These are phyloP conservation scores for Thalassarche chlororhynchos DNA, from an alignment of 2,113 vertebrate species.

Conservation along the genomic window DNA sequence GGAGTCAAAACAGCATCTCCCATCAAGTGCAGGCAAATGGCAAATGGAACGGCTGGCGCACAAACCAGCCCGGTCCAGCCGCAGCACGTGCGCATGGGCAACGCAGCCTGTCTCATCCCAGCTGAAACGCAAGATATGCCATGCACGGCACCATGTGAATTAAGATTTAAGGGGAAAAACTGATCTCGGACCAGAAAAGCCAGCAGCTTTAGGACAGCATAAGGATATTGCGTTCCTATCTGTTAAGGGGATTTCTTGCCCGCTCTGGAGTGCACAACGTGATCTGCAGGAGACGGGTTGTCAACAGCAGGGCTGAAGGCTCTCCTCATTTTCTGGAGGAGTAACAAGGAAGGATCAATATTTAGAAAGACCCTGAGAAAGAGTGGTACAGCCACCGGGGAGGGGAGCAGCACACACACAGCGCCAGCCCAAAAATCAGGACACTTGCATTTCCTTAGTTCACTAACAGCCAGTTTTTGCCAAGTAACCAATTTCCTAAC, in stretches of 20 bases:
- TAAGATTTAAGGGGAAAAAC: neutral
- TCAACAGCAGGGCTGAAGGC: neutral
- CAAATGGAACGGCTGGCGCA: accelerated
- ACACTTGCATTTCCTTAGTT: neutral
- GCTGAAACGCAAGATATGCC: neutral
- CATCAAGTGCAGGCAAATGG: neutral
- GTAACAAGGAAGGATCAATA: neutral
- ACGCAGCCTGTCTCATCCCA: neutral
- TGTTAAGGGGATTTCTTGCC: neutral
- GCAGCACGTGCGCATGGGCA: accelerated
- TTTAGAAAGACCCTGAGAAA: neutral
- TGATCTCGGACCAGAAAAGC: neutral
- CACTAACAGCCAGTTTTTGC: slow-evolving; percentile 31
- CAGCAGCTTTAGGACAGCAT: neutral
- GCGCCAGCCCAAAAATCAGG: neutral
- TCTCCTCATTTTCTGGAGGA: neutral
- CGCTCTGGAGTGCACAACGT: neutral
- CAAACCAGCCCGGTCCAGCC: neutral
- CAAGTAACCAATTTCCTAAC: slow-evolving; percentile 28
- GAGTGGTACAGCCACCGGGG: neutral
- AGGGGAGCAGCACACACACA: neutral
- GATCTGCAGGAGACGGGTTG: neutral
- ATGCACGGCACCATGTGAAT: accelerated
- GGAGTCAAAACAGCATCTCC: neutral
- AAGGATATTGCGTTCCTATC: accelerated